These are phyloP conservation scores for Colletes collaris DNA, from an alignment of 2,888 invertebrate genomes.

Conservation along the genomic window DNA sequence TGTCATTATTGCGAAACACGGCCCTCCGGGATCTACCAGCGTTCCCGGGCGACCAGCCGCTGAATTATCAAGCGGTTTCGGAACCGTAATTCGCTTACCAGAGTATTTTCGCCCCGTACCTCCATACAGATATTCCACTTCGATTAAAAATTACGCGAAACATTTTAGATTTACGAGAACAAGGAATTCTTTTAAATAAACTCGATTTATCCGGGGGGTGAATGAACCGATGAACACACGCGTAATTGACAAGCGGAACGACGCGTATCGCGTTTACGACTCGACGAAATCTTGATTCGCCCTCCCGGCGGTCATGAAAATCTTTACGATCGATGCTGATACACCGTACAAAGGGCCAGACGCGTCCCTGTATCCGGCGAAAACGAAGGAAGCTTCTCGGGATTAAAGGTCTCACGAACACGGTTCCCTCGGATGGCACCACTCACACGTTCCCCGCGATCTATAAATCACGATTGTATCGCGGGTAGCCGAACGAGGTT, in stretches of 20 bases:
- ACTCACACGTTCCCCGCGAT: not conserved
- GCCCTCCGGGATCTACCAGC: slow-evolving; percentile 26
- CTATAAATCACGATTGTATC: slow-evolving; percentile 65
- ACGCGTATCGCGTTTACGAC: slow-evolving; percentile 50
- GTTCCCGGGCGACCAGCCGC: not conserved
- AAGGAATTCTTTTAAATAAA: no score
- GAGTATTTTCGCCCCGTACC: slow-evolving; percentile 15
- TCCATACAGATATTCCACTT: not conserved
- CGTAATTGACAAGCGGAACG: slow-evolving; percentile 56
- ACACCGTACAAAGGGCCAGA: slow-evolving; percentile 13
- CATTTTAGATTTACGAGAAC: no score
- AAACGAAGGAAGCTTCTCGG: not conserved
- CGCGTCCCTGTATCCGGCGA: not conserved
- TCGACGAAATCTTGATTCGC: slow-evolving; percentile 45
- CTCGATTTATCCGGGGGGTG: no score
- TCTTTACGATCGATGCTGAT: slow-evolving; percentile 58
- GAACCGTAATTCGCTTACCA: slow-evolving; percentile 25
- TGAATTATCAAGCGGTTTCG: slow-evolving; percentile 42
- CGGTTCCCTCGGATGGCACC: no score
- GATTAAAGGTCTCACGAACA: slow-evolving; percentile 24
- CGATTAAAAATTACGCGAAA: no score
- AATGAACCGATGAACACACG: slow-evolving; percentile 12
- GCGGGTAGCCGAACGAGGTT: slow-evolving; percentile 27
- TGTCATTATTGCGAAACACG: slow-evolving; percentile 61
- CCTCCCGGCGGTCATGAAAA: slow-evolving; percentile 43